Evolutionary conservation across 1,140 invertebrate species (phyloP), one percentile per base, ranked within the genome.

Genomic region (Drosophila bocqueti): DNA sequence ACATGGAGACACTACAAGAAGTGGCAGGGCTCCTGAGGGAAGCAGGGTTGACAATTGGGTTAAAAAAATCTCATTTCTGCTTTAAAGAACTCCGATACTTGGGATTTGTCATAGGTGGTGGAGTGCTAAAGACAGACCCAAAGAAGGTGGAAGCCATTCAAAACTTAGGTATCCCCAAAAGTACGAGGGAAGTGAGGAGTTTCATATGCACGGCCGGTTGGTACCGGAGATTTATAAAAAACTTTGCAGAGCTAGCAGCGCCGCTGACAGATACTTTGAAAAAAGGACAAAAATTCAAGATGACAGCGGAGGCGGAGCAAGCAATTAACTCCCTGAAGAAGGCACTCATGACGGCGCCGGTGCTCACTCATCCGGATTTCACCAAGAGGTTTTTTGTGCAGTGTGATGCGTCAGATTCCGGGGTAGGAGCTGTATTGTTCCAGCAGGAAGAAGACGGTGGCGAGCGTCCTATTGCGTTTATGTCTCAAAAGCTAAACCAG

Each of bases 21-120:
- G 18, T 21, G 10, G 43, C 43, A 21, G 16, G 49, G 1, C 47
- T 18, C 1, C 16, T 50, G 49, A 50, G 11, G 18, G 43, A 46
- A 46, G 40, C 40, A 3, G 40, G 40, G 1, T 21, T 45, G 10
- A 21, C 9, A 21, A 81, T n/a, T 94, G 94, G 94, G n/a, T 67
- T 93, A 2, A 65, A 83, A 58, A n/a, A 94, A 81, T 93, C 89
- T 43, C 62, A 92, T 45, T 94, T 94, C 66, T 91, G 77, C 13
- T 67, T 85, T 31, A 69, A 46, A 9, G 65, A 91, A 29, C 21
- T 69, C 4, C 13, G 57, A 4, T 83, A 71, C 11, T 15, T 69
- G 5, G 68, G 69, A 0, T 85, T 24, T 6, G 9, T 50, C 3
- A 50, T 31, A 50, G 9, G 26, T 4, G 26, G 26, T 13, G 46